These are phyloP conservation scores for Naja naja DNA, from an alignment of 2,113 vertebrate genomes.

Conservation along the genomic window DNA sequence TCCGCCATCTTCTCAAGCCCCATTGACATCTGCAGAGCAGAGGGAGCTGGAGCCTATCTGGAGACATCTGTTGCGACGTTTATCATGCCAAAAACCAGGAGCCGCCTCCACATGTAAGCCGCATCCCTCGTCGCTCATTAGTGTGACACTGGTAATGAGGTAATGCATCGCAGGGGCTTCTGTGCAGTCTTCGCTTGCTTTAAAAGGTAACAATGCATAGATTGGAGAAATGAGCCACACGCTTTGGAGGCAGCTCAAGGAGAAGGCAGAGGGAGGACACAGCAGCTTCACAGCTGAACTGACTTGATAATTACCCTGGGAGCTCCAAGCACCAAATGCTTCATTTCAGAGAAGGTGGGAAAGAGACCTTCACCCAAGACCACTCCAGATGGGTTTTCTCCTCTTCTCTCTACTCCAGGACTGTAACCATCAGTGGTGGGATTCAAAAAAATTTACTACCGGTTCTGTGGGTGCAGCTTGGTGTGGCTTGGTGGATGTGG, in stretches of 20 bases:
- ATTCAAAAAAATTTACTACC: too few species aligned
- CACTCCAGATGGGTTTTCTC: background rate
- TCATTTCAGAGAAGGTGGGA: background rate
- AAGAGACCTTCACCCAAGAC: background rate
- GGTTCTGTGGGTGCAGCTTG: too few species aligned
- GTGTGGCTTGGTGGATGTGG: too few species aligned
- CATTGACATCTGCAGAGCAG: slow-evolving; percentile 13
- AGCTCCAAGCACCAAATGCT: background rate
- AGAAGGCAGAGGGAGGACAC: background rate
- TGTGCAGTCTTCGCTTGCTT: background rate
- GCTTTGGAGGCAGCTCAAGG: background rate
- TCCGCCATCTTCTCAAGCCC: slow-evolving; percentile 13
- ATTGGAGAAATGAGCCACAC: background rate
- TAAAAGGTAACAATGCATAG: slow-evolving; percentile 24
- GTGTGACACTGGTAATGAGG: slow-evolving; percentile 20
- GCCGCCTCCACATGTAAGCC: slow-evolving; percentile 2
- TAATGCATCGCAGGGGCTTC: background rate
- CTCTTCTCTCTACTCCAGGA: background rate
- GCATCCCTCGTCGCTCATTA: slow-evolving; percentile 31
- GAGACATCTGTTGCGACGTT: slow-evolving; percentile 26
- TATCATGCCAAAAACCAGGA: background rate
- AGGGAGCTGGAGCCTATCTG: background rate
- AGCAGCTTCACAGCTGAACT: background rate
- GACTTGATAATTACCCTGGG: background rate
- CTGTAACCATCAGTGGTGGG: background rate